Evolutionary conservation across 2,888 invertebrate genomes (phyloP).

Genomic region (Drosophila stalkeri): DNA sequence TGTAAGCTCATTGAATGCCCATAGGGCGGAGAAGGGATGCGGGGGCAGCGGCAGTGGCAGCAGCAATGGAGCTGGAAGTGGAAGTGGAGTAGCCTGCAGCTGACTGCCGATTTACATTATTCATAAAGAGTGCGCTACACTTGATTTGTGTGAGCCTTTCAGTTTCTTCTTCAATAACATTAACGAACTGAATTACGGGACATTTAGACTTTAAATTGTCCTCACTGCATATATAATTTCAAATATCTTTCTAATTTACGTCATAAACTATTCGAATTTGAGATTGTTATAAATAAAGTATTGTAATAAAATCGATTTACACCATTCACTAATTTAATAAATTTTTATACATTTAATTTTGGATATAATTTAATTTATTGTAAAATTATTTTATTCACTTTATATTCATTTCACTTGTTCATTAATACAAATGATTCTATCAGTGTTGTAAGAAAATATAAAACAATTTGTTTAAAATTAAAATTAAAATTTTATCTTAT

Average conservation of each 20-base stretch:
- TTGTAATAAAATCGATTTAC: too few relatives aligned
- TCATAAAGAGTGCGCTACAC: conserved; percentile 67
- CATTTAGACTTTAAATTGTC: not conserved
- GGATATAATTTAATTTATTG: not conserved
- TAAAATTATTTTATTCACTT: not conserved
- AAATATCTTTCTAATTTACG: too few relatives aligned
- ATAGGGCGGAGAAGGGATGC: not conserved
- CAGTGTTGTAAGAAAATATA: too few relatives aligned
- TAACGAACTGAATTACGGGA: too few relatives aligned
- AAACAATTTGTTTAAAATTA: too few relatives aligned
- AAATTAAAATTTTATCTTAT: too few relatives aligned
- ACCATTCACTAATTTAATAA: too few relatives aligned
- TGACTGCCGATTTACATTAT: conserved; percentile 69
- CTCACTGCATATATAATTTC: too few relatives aligned
- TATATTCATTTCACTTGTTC: not conserved
- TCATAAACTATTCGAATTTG: too few relatives aligned
- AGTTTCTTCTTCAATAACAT: too few relatives aligned
- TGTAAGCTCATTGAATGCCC: conserved; percentile 18
- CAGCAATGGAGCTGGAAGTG: conserved; percentile 22
- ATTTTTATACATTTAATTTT: not conserved
- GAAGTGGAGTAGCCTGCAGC: conserved; percentile 18
- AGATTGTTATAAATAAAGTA: too few relatives aligned
- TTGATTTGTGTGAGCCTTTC: conserved; percentile 44
- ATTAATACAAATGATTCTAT: too few relatives aligned
- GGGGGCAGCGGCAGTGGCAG: not conserved